phyloP scores from a whole-genome alignment of 2,113 vertebrate genomes.

The Myrmophylax atrothorax region DNA sequence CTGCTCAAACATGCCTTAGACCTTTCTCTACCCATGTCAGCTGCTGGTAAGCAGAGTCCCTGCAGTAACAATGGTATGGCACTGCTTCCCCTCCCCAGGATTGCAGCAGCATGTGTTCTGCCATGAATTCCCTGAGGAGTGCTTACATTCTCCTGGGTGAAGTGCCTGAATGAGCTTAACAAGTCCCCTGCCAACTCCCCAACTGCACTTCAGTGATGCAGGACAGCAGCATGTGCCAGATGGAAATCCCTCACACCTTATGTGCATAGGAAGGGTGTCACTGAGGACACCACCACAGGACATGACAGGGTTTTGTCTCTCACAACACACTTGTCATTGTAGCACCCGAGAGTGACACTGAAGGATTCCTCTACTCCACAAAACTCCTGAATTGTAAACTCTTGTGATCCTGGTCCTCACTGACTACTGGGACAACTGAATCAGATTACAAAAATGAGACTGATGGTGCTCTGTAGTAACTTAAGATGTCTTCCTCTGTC shows the following conservation, averaged over 20 bases:
- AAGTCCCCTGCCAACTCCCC: not conserved
- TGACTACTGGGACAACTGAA: not conserved
- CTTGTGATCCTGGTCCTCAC: not conserved
- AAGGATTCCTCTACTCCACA: not conserved
- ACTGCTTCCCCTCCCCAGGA: not conserved
- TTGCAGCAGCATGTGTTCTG: not conserved
- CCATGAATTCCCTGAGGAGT: not conserved
- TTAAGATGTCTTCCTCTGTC: not conserved
- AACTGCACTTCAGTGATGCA: not conserved
- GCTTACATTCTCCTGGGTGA: not conserved
- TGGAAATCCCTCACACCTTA: not conserved
- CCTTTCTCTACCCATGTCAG: not conserved
- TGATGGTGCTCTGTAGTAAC: not conserved
- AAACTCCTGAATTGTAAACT: not conserved
- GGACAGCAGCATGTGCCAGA: not conserved
- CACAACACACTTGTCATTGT: not conserved
- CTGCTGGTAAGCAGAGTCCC: not conserved
- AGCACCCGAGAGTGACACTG: not conserved
- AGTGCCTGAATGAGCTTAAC: not conserved
- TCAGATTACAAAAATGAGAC: not conserved
- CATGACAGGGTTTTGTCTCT: not conserved
- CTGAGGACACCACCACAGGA: not conserved
- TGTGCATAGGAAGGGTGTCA: not conserved
- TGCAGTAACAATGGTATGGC: rapidly evolving
- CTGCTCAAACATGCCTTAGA: not conserved